A percentile compares a stretch with the other conserved stretches of the same genome.
phyloP scores from a whole-genome alignment of 2,113 vertebrate genomes.

The Ammodytes marinus region DNA sequence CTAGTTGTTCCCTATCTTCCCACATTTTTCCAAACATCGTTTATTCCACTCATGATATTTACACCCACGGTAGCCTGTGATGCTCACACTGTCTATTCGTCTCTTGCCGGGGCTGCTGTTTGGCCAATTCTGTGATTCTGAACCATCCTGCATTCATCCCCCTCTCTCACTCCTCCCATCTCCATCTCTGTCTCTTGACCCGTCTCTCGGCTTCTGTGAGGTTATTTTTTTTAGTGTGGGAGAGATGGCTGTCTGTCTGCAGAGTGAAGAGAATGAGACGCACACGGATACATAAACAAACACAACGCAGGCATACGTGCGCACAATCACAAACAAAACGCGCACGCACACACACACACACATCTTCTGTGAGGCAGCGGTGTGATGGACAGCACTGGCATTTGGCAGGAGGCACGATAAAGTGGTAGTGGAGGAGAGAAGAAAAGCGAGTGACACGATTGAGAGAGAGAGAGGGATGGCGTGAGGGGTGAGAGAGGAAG shows the following conservation, averaged over 20 bases:
- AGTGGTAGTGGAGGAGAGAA: conserved; percentile 64
- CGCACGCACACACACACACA: conserved; percentile 20
- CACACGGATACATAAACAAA: conserved; percentile 17
- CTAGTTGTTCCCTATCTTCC: background rate
- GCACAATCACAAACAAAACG: conserved; percentile 38
- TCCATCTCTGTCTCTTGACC: conserved; percentile 63
- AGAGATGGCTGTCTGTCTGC: conserved; percentile 56
- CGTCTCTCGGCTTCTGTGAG: conserved; percentile 61
- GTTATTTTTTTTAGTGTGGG: conserved; percentile 65
- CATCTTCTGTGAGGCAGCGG: conserved; percentile 43
- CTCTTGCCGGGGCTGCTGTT: conserved; percentile 24
- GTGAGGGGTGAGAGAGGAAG: conserved; percentile 44
- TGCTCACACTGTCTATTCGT: conserved; percentile 54
- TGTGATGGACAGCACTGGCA: conserved; percentile 82
- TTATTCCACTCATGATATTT: conserved; percentile 64
- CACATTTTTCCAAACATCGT: conserved; percentile 34
- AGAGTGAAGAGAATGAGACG: conserved; percentile 36
- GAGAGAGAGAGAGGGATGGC: conserved; percentile 35
- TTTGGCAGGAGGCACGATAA: conserved; percentile 79
- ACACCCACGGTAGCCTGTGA: conserved; percentile 36
- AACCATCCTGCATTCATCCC: conserved; percentile 64
- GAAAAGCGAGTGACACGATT: conserved; percentile 44
- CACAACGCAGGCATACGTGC: background rate
- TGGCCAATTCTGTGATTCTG: conserved; percentile 47
- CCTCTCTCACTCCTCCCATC: conserved; percentile 55